These are phyloP conservation scores for Gerris buenoi DNA, from an alignment of 1,140 invertebrate species.

Conservation along the genomic window DNA sequence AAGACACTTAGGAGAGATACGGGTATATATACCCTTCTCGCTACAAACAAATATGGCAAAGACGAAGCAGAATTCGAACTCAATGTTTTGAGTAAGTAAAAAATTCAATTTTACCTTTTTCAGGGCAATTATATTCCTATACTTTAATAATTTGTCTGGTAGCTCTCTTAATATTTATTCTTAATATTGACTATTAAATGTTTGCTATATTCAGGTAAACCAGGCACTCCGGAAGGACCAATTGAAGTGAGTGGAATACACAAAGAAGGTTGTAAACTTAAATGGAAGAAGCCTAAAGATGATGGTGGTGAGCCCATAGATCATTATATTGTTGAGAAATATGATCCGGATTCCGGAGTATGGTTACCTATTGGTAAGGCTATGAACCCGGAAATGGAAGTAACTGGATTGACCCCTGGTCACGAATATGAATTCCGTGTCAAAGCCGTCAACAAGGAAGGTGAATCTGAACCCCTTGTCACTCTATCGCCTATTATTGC, in stretches of 20 bases:
- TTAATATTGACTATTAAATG: no score
- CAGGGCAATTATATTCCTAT: no score
- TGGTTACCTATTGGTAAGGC: slow-evolving; percentile 79
- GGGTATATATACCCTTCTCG: slow-evolving; percentile 71
- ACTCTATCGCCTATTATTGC: slow-evolving; percentile 81
- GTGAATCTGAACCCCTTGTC: slow-evolving; percentile 90
- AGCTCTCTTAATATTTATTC: no score
- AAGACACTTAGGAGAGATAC: slow-evolving; percentile 69
- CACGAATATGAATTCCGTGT: slow-evolving; percentile 97
- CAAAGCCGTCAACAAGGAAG: slow-evolving; percentile 91
- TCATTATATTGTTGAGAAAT: slow-evolving; percentile 90
- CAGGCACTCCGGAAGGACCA: slow-evolving; percentile 83
- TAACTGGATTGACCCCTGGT: slow-evolving; percentile 74
- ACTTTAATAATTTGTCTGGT: no score
- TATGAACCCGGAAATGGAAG: slow-evolving; percentile 67
- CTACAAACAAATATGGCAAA: slow-evolving; percentile 69
- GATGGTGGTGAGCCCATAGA: slow-evolving; percentile 93
- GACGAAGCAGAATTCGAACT: slow-evolving; percentile 84
- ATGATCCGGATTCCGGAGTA: slow-evolving; percentile 74
- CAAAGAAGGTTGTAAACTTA: slow-evolving; percentile 87
- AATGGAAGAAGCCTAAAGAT: slow-evolving; percentile 96
- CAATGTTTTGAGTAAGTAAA: slow-evolving; percentile 67
- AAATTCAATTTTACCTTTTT: no score
- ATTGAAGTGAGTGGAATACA: slow-evolving; percentile 86
- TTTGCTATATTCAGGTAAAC: slow-evolving; percentile 51